phyloP scores from a whole-genome alignment of 2,113 vertebrate species.

The Chionodraco myersi region DNA sequence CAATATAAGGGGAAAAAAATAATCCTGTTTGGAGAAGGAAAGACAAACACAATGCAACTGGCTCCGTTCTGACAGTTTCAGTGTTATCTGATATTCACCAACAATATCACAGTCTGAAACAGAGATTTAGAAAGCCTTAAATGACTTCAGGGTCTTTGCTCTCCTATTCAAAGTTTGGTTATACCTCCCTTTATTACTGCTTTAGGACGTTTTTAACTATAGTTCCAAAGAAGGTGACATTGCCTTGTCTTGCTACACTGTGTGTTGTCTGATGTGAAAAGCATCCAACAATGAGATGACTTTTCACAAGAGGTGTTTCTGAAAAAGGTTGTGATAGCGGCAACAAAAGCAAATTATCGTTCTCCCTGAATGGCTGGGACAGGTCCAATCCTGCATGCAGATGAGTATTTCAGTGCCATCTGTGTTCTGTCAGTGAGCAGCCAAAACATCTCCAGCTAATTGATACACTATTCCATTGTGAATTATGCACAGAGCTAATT shows the following conservation, averaged over 20 bases:
- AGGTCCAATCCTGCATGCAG: conserved; percentile 45
- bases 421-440: conserved; percentile 30
- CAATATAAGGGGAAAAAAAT: not conserved
- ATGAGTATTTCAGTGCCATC: conserved; percentile 41
- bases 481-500: not conserved
- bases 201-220: not conserved
- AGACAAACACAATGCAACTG: conserved; percentile 32
- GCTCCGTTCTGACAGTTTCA: conserved; percentile 4
- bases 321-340: not conserved
- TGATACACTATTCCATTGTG: not conserved
- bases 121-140: not conserved
- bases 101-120: not conserved
- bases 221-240: not conserved
- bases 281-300: not conserved
- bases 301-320: not conserved
- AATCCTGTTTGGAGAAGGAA: conserved; percentile 14
- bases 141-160: not conserved
- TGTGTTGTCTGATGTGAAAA: not conserved
- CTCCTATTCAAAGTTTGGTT: not conserved
- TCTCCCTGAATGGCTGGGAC: conserved; percentile 25
- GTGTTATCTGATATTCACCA: not conserved
- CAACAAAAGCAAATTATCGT: not conserved
- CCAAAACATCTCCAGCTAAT: conserved; percentile 29
- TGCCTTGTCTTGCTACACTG: not conserved
- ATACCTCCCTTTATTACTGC: not conserved